A percentile compares a stretch with the other conserved stretches of the same genome.
Conservation (phyloP, 2,888 invertebrate genomes). For the Trissonchulus latispiculum region DNA sequence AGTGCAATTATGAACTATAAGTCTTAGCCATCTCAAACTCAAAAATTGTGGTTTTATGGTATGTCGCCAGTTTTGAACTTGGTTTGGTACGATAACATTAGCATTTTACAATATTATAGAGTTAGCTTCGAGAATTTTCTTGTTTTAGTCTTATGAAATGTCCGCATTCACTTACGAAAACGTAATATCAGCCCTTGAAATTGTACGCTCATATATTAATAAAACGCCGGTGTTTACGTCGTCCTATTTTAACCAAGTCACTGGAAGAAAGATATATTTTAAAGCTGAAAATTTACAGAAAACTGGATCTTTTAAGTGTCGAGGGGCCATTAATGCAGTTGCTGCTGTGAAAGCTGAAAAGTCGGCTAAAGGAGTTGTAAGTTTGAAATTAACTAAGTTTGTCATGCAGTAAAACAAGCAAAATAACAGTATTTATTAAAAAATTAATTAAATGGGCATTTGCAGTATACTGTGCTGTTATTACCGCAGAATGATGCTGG, state of each 20-base stretch:
- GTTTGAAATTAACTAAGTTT: not conserved
- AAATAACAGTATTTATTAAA: too few relatives aligned
- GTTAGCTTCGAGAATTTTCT: too few relatives aligned
- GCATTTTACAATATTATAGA: too few relatives aligned
- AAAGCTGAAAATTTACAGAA: slow-evolving; percentile 44
- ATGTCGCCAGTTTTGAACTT: too few relatives aligned
- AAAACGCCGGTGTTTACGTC: slow-evolving; percentile 15
- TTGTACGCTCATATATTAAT: not conserved
- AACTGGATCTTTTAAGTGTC: slow-evolving; percentile 44
- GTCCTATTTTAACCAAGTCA: not conserved
- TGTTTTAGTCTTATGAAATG: slow-evolving; percentile 15
- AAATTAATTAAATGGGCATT: too few relatives aligned
- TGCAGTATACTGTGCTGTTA: too few relatives aligned
- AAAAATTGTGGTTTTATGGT: too few relatives aligned
- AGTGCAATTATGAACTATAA: too few relatives aligned
- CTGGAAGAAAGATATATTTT: slow-evolving; percentile 32
- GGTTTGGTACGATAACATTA: not conserved
- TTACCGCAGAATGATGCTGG: too few relatives aligned
- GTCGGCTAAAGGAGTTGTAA: not conserved
- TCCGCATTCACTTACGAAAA: not conserved
- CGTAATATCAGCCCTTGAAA: not conserved
- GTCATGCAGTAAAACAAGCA: not conserved
- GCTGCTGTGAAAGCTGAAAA: slow-evolving; percentile 15
- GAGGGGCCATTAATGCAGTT: slow-evolving; percentile 43
- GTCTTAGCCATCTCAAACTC: too few relatives aligned